Evolutionary conservation across 2,888 invertebrate genomes (phyloP), one percentile per base, ranked within the genome.

Genomic region (Aphelenchoides bicaudatus): DNA sequence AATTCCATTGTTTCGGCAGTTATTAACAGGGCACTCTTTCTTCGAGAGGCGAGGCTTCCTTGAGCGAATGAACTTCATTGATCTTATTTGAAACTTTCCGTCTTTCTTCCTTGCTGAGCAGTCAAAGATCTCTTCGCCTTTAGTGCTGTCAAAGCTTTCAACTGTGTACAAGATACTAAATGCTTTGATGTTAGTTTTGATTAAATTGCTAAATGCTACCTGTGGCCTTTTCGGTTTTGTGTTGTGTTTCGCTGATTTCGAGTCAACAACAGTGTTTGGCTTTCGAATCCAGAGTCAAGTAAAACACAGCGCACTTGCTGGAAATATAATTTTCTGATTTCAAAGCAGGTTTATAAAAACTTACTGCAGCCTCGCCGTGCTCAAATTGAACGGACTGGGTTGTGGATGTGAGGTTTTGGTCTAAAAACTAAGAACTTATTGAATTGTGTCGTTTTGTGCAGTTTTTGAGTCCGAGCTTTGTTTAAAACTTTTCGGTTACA

Each of bases 51-150:
- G 43, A 8, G 43, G 43, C 23, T 43, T 43, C 23, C 43, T 19
- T n/a, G 43, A 43, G 10, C 43, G 43, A 6, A n/a, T 21, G 43
- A 43, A 43, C 23, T 43, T 43, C 43, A 43, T 19, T 25, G 43
- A 43, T 6, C 43, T 19, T 6, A 43, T 25, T 19, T 43, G 43
- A n/a, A 21, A 43, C 23, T 43, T 43, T 6, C 21, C 16, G 23
- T 43, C 43, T n/a, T 25, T 19, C 23, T 25, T 19, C 8, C 23
- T 6, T 6, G 43, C 43, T 25, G 43, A 21, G 25, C 43, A 43
- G 25, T 43, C 43, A 25, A 43, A 43, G 43, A 43, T 43, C 43
- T 43, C 43, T n/a, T 43, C 43, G 43, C 43, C 43, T 43, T 43
- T 43, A 25, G 16, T 43, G 6, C 8, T 8, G n/a, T 43, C 43